Base-by-base conservation (phyloP, 2,797 vertebrate genomes). In the Intellagama lesueurii region DNA sequence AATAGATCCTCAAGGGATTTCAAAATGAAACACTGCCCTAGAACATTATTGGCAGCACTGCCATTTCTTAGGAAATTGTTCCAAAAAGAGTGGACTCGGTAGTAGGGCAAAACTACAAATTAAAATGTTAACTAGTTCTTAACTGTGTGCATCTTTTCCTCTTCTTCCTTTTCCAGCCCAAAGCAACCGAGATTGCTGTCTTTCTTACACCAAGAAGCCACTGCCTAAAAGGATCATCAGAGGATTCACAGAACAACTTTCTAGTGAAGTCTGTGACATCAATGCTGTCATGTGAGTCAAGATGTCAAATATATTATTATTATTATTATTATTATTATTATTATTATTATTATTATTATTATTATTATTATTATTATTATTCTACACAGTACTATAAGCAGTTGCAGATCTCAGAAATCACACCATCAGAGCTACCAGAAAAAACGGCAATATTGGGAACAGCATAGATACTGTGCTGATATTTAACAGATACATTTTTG, bases 141-240 rank as follows among this genome's bases (percentile, higher is more conserved):
- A 30, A 84, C 2, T 7, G 4, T 7, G 4, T 2, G 89, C 73
- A 87, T 40, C 73, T 47, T 28, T 44, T 1, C 85, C 4, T 72
- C 86, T 66, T 77, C n/a, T 30, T 40, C 1, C 88, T 6, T 0
- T 91, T 95, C 83, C 52, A 97, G 96, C 95, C 85, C 95, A 95
- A 89, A 96, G 90, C 90, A 96, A 86, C 90, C 96, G 94, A 32
- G 97, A 97, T 0, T 97, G 97, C 86, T 97, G 97, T 88, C 96
- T 97, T 32, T 81, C 85, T 8, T 97, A 97, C 16, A 96, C 83
- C 79, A 90, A 90, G 28, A n/a, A 0, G 0, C 7, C 26, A 0
- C 7, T 96, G 82, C 92, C 35, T 30, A 28, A 2, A 0, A 56
- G 1, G 85, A 30, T 0, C 14, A 90, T 97, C 0, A 83, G 81